Evolutionary conservation across 1,140 invertebrate genomes (phyloP).

Genomic region (Phenacoccus solenopsis): DNA sequence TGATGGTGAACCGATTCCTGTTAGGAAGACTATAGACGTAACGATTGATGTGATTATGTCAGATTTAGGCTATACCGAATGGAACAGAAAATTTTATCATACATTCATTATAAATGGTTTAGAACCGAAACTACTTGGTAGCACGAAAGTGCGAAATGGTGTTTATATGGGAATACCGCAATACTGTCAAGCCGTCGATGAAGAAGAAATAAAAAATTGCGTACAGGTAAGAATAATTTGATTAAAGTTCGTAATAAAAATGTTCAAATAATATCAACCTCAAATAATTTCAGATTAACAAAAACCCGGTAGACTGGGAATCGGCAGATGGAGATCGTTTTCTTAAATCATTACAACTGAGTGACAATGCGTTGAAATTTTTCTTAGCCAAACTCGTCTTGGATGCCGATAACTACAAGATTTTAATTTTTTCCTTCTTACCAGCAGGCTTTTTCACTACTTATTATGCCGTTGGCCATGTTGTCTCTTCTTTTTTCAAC

Average conservation of each 20-base stretch:
- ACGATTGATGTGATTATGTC: conserved; percentile 18
- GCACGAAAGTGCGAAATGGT: conserved; percentile 12
- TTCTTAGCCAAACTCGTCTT: not conserved
- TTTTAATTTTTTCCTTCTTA: not conserved
- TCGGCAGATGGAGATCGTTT: not conserved
- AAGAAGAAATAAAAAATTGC: conserved; percentile 12
- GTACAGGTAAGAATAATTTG: conserved; percentile 5
- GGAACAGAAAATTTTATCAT: not conserved
- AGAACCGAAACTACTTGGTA: conserved; percentile 11
- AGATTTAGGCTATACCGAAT: conserved; percentile 18
- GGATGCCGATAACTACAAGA: not conserved
- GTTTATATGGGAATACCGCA: conserved; percentile 21
- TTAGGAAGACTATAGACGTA: conserved; percentile 13
- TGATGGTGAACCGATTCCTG: conserved; percentile 6
- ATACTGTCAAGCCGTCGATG: conserved; percentile 3
- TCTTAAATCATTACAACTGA: not conserved
- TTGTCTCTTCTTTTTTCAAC: conserved; percentile 23
- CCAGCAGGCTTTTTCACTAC: not conserved
- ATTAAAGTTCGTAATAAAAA: not conserved
- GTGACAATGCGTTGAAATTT: not conserved
- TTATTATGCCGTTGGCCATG: not conserved
- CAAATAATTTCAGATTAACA: not conserved
- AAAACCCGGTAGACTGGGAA: not conserved
- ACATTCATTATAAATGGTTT: conserved; percentile 16
- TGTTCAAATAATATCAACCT: too few species aligned